phyloP scores from a whole-genome alignment of 2,888 invertebrate genomes.

The Sphaerophoria rueppellii region DNA sequence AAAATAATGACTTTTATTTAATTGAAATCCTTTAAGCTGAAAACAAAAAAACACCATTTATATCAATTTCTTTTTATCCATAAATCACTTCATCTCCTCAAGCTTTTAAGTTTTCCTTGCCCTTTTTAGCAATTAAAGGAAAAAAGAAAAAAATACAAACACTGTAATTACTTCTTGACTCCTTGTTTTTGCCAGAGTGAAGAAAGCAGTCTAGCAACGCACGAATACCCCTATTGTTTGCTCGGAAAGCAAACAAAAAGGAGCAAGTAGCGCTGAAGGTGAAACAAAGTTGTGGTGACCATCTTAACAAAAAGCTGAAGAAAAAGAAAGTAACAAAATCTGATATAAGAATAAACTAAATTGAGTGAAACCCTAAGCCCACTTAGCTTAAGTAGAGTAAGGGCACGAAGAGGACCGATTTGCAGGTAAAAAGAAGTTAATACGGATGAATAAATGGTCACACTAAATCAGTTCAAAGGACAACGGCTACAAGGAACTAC shows the following conservation, averaged over 20 bases:
- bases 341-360: no score
- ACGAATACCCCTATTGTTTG: constrained; percentile 48
- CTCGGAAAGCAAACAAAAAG: constrained; percentile 42
- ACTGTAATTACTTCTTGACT: constrained; percentile 61
- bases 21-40: neutral
- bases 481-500: constrained; percentile 13
- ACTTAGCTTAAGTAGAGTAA: no score
- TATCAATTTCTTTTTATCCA: neutral
- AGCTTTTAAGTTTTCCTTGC: neutral
- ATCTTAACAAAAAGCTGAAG: neutral
- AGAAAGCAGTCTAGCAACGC: constrained; percentile 50
- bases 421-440: no score
- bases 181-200: constrained; percentile 11
- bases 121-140: constrained; percentile 22
- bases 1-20: neutral
- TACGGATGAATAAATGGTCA: neutral
- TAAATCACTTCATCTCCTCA: constrained; percentile 22
- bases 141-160: constrained; percentile 24
- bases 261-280: constrained; percentile 15
- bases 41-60: neutral
- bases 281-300: constrained; percentile 5
- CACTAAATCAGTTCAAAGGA: neutral
- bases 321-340: neutral
- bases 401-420: no score
- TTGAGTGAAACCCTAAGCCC: no score